Evolutionary conservation across 2,113 vertebrate genomes (phyloP).

Genomic region (Octodon degus): DNA sequence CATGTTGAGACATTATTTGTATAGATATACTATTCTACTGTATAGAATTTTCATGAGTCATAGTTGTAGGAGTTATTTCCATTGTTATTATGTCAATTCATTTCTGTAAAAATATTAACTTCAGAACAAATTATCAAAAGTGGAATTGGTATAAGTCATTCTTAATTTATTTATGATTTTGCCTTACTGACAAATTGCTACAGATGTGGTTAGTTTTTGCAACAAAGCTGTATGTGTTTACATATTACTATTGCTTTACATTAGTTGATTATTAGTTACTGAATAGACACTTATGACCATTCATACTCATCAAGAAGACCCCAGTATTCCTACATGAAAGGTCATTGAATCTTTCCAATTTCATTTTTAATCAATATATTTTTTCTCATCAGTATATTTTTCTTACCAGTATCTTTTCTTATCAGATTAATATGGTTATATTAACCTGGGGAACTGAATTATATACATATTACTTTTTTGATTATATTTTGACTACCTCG

Average conservation of each 20-base stretch:
- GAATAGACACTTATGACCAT: not conserved
- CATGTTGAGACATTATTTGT: not conserved
- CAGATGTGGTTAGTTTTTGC: not conserved
- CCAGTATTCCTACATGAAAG: not conserved
- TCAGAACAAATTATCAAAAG: not conserved
- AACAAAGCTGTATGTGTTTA: not conserved
- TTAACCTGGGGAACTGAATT: not conserved
- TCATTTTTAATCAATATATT: not conserved
- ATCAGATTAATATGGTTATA: not conserved
- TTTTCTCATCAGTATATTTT: not conserved
- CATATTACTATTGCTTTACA: not conserved
- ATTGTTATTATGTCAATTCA: not conserved
- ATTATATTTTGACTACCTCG: not conserved
- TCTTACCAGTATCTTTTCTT: too few species aligned
- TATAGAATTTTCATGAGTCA: not conserved
- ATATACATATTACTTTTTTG: not conserved
- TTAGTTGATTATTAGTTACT: not conserved
- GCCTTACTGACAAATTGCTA: not conserved
- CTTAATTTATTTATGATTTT: not conserved
- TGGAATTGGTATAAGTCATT: not conserved
- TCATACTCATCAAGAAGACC: not conserved
- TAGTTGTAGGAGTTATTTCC: not conserved
- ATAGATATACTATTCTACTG: not conserved
- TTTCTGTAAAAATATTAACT: not conserved
- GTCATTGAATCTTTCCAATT: not conserved